Base-by-base conservation (phyloP, 2,113 vertebrate species). In the Eublepharis macularius region DNA sequence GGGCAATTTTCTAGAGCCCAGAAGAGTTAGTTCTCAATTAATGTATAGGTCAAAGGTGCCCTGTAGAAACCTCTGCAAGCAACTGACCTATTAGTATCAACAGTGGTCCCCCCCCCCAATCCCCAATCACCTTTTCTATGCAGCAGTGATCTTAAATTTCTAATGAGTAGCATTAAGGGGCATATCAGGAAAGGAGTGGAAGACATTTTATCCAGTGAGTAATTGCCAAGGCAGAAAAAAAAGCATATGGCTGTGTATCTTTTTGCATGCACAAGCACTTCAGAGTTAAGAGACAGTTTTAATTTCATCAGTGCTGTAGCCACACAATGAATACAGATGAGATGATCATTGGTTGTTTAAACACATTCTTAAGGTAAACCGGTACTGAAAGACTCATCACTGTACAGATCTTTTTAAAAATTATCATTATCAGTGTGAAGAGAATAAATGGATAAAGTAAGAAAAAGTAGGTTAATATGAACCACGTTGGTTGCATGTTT, bases 1-100 rank as follows among this genome's bases (percentile, higher is more conserved):
- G 0, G 84, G 72, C 57, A 36, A 9, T 91, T 86, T 76, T 49
- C 45, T 87, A 79, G 92, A 85, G 36, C 70, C 45, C 36, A 80
- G 86, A 41, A 83, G 86, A 54, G 54, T 87, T 82, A 89, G 78
- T 54, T 70, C 76, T 85, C 19, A 91, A 51, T 66, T 88, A 89
- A 63, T 77, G n/a, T 81, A 77, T 70, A 29, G 92, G 88, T 87
- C 88, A 90, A 80, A 85, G 68, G 68, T 81, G 73, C 80, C 66
- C 68, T 89, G 26, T 6, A 81, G 60, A 87, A 88, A 82, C 90
- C 57, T 91, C 81, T 91, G 76, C 41, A 72, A 70, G 74, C 43
- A 65, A 89, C 39, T 84, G 47, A 86, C 54, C 82, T 45, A 81
- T 87, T 51, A 88, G 60, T 57, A 82, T 45, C 78, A 88, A 82